Conservation (phyloP, 92 coral and sea anemone species). For the Paramuricea clavata region DNA sequence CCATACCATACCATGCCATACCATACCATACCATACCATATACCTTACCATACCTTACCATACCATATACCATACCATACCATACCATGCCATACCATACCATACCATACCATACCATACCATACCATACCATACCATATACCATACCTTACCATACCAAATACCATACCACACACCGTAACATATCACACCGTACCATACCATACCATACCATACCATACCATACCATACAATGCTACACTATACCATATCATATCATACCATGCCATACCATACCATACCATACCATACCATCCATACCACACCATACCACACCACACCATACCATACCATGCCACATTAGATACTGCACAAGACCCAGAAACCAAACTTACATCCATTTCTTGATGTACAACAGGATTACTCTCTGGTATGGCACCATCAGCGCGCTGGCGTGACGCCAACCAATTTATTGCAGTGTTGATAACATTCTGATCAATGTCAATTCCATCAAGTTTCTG, state of each 20-base stretch:
- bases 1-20: not conserved
- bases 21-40: not conserved
- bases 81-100: constrained; percentile 47
- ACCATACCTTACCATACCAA: too few species aligned
- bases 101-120: constrained; percentile 54
- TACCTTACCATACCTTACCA: too few species aligned
- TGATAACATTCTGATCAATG: constrained; percentile 29
- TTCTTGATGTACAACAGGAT: constrained; percentile 36
- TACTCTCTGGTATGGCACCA: constrained; percentile 38
- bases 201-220: constrained; percentile 44
- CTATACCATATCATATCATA: constrained; percentile 12
- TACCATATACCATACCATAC: too few species aligned
- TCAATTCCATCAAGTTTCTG: constrained; percentile 36
- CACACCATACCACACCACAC: constrained; percentile 21
- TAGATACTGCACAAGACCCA: not conserved
- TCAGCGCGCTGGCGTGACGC: constrained; percentile 30
- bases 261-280: constrained; percentile 26
- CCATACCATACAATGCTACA: too few species aligned
- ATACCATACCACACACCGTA: constrained; percentile 16
- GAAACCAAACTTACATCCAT: constrained; percentile 30
- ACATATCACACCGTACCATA: constrained; percentile 39
- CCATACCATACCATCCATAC: too few species aligned
- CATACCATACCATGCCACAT: constrained; percentile 5
- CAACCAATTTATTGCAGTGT: constrained; percentile 18
- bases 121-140: constrained; percentile 42